phyloP scores from a whole-genome alignment of 2,888 invertebrate genomes.

The Caenorhabditis sp. region DNA sequence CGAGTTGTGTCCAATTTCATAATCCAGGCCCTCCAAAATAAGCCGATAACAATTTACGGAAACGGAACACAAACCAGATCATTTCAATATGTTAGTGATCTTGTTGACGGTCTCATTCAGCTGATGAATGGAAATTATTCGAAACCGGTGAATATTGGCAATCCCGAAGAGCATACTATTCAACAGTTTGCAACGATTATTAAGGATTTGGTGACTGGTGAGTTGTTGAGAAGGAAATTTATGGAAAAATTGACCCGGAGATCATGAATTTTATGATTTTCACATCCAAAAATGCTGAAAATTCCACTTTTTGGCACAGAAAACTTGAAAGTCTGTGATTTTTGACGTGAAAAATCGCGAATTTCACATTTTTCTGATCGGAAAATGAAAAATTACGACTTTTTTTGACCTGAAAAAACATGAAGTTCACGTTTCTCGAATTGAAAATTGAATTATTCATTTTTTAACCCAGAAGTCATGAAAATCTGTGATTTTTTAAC shows the following conservation, averaged over 20 bases:
- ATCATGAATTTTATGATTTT: background rate
- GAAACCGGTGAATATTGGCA: conserved; percentile 92
- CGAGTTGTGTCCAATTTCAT: conserved; percentile 98
- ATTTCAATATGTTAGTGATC: conserved; percentile 95
- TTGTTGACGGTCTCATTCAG: conserved; percentile 89
- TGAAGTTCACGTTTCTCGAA: background rate
- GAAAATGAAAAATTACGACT: too few relatives aligned
- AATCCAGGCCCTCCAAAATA: conserved; percentile 90
- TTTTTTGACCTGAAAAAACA: conserved; percentile 3
- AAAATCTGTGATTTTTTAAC: too few relatives aligned
- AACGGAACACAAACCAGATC: conserved; percentile 81
- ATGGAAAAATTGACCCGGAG: background rate
- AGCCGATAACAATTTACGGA: conserved; percentile 83
- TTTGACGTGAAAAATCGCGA: too few relatives aligned
- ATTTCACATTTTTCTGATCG: too few relatives aligned
- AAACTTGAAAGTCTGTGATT: too few relatives aligned
- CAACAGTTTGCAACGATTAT: conserved; percentile 77
- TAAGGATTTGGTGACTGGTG: conserved; percentile 73
- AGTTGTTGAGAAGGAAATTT: conserved; percentile 40
- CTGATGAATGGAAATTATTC: conserved; percentile 92
- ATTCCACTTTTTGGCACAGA: too few relatives aligned
- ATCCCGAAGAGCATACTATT: conserved; percentile 96
- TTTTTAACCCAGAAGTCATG: too few relatives aligned
- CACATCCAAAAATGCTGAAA: background rate
- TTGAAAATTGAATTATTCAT: too few relatives aligned